phyloP scores from a whole-genome alignment of 2,113 vertebrate species.

The Polypterus senegalus region DNA sequence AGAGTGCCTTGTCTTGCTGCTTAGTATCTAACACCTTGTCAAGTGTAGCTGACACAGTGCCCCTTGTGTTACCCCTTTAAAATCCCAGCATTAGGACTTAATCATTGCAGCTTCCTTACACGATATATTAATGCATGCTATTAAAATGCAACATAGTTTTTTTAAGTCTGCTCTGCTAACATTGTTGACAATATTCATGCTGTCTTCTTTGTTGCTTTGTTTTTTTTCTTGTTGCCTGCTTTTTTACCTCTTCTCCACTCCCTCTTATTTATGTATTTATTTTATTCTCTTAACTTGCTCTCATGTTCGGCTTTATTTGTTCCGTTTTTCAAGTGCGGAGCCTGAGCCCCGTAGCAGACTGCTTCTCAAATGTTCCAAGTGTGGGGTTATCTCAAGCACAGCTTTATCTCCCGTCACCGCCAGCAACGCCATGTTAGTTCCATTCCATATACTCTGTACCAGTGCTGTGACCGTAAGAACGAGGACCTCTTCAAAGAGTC shows the following conservation, averaged over 20 bases:
- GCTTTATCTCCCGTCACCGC: constrained; percentile 78
- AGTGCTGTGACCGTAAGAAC: constrained; percentile 23
- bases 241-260: constrained; percentile 12
- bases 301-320: constrained; percentile 12
- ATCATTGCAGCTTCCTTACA: constrained; percentile 30
- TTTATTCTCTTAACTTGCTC: constrained; percentile 8
- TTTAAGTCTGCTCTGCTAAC: constrained; percentile 8
- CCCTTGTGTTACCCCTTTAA: too few species aligned
- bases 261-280: constrained; percentile 11
- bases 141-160: not conserved
- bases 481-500: constrained; percentile 26
- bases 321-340: constrained; percentile 45
- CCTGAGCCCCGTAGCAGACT: constrained; percentile 69
- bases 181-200: constrained; percentile 23
- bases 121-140: constrained; percentile 11
- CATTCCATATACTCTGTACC: constrained; percentile 26
- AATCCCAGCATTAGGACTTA: not conserved
- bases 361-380: constrained; percentile 95
- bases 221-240: constrained; percentile 12
- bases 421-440: constrained; percentile 93
- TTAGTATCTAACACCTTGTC: too few species aligned
- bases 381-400: constrained; percentile 84
- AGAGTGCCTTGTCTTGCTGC: too few species aligned
- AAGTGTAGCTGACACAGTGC: too few species aligned
- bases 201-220: constrained; percentile 18